phyloP scores from a whole-genome alignment of 2,888 invertebrate species.

The Lasioglossum vierecki region DNA sequence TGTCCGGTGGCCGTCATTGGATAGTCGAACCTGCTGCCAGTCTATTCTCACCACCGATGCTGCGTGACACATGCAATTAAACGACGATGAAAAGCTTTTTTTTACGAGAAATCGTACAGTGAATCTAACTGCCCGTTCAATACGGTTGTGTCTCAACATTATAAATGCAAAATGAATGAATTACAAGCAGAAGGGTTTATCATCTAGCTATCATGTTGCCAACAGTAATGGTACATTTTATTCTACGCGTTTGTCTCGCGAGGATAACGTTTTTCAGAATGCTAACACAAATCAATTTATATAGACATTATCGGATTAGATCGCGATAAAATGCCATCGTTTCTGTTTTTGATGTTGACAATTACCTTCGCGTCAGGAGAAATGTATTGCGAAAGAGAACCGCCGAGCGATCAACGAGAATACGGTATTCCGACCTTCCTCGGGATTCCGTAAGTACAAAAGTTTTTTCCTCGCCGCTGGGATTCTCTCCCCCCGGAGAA shows the following conservation, averaged over 20 bases:
- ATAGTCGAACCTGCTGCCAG: not conserved
- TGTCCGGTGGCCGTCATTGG: not conserved
- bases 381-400: slow-evolving; percentile 22
- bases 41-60: not conserved
- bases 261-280: not conserved
- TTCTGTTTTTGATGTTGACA: not conserved
- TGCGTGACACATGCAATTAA: not conserved
- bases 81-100: not conserved
- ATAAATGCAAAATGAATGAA: not conserved
- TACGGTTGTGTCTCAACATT: too few species aligned
- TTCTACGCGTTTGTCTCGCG: not conserved
- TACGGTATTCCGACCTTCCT: slow-evolving; percentile 37
- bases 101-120: not conserved
- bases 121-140: not conserved
- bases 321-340: not conserved
- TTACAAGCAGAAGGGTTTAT: not conserved
- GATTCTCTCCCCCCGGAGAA: slow-evolving; percentile 55
- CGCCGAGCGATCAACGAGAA: slow-evolving; percentile 57
- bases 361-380: slow-evolving; percentile 5
- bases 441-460: slow-evolving; percentile 44
- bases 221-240: too few species aligned
- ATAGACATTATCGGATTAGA: not conserved
- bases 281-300: not conserved
- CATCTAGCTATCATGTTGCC: not conserved
- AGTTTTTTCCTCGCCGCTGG: slow-evolving; percentile 57